phyloP scores from a whole-genome alignment of 1,140 invertebrate genomes.

The Teleopsis dalmanni region DNA sequence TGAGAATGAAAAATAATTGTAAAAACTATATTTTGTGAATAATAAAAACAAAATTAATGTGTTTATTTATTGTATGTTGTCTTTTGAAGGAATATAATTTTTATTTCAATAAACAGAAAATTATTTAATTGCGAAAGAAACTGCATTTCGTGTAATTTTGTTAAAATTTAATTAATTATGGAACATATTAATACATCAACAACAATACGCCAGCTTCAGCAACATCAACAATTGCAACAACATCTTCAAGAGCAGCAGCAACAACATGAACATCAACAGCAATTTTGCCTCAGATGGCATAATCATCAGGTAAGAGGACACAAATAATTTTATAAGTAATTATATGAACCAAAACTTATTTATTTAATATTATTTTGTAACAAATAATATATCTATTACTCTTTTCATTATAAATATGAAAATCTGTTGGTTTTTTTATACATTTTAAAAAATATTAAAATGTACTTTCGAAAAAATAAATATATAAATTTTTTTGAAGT shows the following conservation, averaged over 20 bases:
- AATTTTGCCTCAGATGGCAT: constrained; percentile 74
- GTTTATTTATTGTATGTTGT: background rate
- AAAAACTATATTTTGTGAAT: too few species aligned
- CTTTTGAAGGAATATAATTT: background rate
- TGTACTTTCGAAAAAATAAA: too few species aligned
- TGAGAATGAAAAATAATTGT: too few species aligned
- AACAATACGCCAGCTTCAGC: constrained; percentile 19
- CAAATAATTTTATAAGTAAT: background rate
- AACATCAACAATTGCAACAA: constrained; percentile 19
- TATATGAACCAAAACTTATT: too few species aligned
- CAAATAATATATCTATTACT: too few species aligned
- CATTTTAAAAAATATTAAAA: too few species aligned
- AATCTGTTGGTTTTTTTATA: too few species aligned
- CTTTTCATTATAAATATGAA: too few species aligned
- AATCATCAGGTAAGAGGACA: constrained; percentile 60
- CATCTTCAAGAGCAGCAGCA: constrained; percentile 30
- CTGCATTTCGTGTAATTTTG: background rate
- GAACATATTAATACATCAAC: constrained; percentile 40
- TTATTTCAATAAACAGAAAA: background rate
- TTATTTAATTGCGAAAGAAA: background rate
- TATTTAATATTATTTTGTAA: too few species aligned
- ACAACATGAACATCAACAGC: constrained; percentile 50
- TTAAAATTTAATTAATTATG: constrained; percentile 21
- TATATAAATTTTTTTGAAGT: too few species aligned
- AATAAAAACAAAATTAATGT: too few species aligned